Conservation (phyloP, 2,888 invertebrate species). For the Ophonus ardosiacus region DNA sequence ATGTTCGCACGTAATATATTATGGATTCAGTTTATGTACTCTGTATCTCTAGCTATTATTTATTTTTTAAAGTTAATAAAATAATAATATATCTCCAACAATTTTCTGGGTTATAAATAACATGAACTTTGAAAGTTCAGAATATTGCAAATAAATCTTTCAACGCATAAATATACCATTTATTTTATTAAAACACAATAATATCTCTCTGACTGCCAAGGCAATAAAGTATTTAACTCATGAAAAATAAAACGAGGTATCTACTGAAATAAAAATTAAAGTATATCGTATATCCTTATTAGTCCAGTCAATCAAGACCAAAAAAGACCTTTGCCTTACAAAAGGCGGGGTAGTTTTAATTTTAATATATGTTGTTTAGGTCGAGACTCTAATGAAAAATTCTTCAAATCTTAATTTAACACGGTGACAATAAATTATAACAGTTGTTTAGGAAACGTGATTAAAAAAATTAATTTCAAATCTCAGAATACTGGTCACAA, state of each 20-base stretch:
- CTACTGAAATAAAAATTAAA: too few relatives aligned
- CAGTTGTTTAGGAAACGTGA: too few relatives aligned
- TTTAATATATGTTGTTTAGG: too few relatives aligned
- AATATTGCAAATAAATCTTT: constrained; percentile 35
- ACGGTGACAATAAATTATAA: too few relatives aligned
- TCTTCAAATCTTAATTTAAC: too few relatives aligned
- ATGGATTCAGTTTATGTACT: constrained; percentile 46
- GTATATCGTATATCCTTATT: too few relatives aligned
- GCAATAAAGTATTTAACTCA: not conserved
- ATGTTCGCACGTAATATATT: constrained; percentile 50
- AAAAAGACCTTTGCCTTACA: too few relatives aligned
- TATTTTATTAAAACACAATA: constrained; percentile 36
- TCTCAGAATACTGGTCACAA: too few relatives aligned
- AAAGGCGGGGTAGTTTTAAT: too few relatives aligned
- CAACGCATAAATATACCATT: constrained; percentile 18
- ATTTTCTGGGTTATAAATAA: constrained; percentile 40
- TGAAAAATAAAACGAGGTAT: not conserved
- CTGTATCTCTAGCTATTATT: constrained; percentile 33
- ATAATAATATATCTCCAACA: constrained; percentile 31
- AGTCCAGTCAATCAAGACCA: too few relatives aligned
- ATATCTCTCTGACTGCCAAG: constrained; percentile 2
- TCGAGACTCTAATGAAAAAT: too few relatives aligned
- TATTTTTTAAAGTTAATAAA: constrained; percentile 50
- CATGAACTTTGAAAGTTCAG: constrained; percentile 40
- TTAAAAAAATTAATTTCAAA: too few relatives aligned